phyloP scores from a whole-genome alignment of 1,140 invertebrate genomes.

The Pogonomyrmex californicus region DNA sequence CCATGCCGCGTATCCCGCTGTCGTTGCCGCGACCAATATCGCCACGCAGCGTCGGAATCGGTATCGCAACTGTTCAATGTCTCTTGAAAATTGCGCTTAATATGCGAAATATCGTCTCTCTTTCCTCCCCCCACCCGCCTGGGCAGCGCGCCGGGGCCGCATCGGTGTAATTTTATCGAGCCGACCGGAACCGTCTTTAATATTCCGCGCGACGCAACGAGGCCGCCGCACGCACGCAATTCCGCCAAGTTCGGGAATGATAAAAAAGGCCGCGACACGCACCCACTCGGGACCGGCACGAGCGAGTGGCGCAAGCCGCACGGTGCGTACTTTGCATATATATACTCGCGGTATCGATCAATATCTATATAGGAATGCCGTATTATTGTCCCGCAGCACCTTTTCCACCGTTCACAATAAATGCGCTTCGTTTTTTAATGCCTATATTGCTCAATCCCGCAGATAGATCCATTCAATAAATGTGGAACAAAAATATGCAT shows the following conservation, averaged over 20 bases:
- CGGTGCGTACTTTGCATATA: slow-evolving; percentile 19
- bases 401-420: slow-evolving; percentile 33
- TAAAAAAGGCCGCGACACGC: slow-evolving; percentile 35
- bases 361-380: not conserved
- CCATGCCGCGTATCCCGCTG: not conserved
- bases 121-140: not conserved
- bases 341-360: slow-evolving; percentile 17
- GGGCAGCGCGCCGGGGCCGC: not conserved
- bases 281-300: not conserved
- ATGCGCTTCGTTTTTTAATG: not conserved
- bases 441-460: slow-evolving; percentile 6
- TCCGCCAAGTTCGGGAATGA: slow-evolving; percentile 30
- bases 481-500: slow-evolving; percentile 1
- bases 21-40: slow-evolving; percentile 38
- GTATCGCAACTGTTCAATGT: slow-evolving; percentile 36
- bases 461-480: slow-evolving; percentile 20
- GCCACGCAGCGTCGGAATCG: slow-evolving; percentile 1
- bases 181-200: not conserved
- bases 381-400: slow-evolving; percentile 9
- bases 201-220: slow-evolving; percentile 19
- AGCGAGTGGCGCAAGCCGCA: not conserved
- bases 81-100: slow-evolving; percentile 37
- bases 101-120: slow-evolving; percentile 17
- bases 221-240: slow-evolving; percentile 36
- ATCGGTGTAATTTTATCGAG: slow-evolving; percentile 39